Conservation (phyloP, 1,140 invertebrate species). For the Pseudobourletiella spinata region DNA sequence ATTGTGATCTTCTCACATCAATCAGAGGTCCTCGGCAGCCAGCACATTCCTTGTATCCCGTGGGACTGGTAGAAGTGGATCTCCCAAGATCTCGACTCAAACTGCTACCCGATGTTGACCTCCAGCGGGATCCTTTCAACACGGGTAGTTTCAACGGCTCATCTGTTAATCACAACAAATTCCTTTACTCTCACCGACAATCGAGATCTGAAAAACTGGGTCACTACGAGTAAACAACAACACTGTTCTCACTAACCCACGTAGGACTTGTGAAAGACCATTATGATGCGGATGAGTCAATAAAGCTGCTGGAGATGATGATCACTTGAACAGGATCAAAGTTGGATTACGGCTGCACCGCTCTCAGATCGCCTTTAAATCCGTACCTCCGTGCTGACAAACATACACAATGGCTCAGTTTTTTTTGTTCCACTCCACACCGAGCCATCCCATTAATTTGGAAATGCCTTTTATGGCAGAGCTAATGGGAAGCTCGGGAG, state of each 20-base stretch:
- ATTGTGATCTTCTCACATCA: constrained; percentile 1
- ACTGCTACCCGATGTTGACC: background rate
- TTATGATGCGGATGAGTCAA: no score
- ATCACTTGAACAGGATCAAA: no score
- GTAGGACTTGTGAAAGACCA: background rate
- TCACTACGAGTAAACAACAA: background rate
- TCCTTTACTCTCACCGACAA: background rate
- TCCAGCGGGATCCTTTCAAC: constrained; percentile 3
- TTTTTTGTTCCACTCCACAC: background rate
- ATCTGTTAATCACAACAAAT: background rate
- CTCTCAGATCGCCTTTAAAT: background rate
- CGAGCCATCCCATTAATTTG: background rate
- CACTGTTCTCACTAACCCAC: background rate
- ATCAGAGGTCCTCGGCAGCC: background rate
- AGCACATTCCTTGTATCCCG: constrained; percentile 1
- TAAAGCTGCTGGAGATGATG: no score
- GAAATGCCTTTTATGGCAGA: background rate
- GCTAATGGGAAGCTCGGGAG: constrained; percentile 1
- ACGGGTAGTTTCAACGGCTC: constrained; percentile 4
- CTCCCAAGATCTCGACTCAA: background rate
- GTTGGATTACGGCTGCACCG: no score
- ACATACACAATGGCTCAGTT: background rate
- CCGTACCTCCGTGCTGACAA: background rate
- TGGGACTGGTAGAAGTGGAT: background rate
- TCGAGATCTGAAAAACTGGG: background rate